Percentiles rank a stretch among this genome's conserved stretches.
Conservation (phyloP, 2,797 vertebrate species). For the Squalus acanthias region DNA sequence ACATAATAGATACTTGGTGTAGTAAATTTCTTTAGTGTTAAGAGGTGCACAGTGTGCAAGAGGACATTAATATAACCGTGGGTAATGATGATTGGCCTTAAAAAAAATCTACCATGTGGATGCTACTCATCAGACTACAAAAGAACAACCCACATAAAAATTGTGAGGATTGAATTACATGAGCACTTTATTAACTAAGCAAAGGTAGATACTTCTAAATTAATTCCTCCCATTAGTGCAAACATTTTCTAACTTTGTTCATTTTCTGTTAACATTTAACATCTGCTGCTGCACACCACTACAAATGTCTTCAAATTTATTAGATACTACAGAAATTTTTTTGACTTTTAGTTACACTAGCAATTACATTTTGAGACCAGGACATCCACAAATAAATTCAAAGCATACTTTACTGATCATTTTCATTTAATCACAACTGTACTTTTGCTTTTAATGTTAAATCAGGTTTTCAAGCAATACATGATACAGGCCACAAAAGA, state of each 20-base stretch:
- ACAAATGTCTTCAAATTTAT: not conserved
- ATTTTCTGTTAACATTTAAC: not conserved
- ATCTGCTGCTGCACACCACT: not conserved
- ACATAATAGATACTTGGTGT: not conserved
- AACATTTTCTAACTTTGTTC: not conserved
- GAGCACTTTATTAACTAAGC: not conserved
- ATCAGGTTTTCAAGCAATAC: not conserved
- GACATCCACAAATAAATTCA: constrained; percentile 23
- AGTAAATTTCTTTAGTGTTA: not conserved
- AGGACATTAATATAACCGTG: not conserved
- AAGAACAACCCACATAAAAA: not conserved
- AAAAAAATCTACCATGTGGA: not conserved
- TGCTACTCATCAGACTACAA: not conserved
- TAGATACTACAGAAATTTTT: not conserved
- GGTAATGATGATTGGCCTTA: not conserved
- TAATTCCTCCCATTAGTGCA: not conserved
- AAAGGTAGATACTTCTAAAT: not conserved
- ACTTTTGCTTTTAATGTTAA: not conserved
- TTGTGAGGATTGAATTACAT: not conserved
- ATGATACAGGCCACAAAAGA: not conserved
- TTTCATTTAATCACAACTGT: not conserved
- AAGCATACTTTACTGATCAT: not conserved
- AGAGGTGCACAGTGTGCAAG: not conserved
- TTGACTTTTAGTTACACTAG: not conserved
- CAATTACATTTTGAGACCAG: not conserved